These are phyloP conservation scores for Pachyuromys duprasi DNA, from an alignment of 2,797 vertebrate genomes.

Conservation along the genomic window DNA sequence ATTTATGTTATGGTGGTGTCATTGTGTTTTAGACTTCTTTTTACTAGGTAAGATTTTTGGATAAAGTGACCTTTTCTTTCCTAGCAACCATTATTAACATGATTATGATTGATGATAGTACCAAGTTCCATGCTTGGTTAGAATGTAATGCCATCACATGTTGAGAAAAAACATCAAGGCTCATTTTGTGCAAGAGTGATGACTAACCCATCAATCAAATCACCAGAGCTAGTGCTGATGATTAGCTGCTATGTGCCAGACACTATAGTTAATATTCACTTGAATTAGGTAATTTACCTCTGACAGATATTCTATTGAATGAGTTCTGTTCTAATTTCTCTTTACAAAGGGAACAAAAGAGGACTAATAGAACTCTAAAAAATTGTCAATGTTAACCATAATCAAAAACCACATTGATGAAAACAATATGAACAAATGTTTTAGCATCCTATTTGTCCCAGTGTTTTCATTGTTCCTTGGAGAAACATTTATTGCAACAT, in stretches of 20 bases:
- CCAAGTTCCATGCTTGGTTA: background rate
- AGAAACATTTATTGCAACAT: background rate
- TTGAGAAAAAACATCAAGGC: background rate
- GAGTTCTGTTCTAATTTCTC: constrained; percentile 8
- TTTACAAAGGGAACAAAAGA: constrained; percentile 19
- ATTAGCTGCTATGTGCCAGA: background rate
- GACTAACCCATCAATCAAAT: background rate
- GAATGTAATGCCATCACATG: background rate
- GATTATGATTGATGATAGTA: background rate
- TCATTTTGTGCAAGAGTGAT: background rate
- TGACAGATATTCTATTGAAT: constrained; percentile 13
- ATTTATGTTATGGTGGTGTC: background rate
- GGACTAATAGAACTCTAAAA: background rate
- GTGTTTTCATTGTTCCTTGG: background rate
- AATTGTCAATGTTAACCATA: background rate
- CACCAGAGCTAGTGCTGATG: background rate
- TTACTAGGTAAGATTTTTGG: background rate
- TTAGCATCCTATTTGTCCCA: background rate
- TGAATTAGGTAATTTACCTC: constrained; percentile 23
- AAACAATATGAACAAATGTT: constrained; percentile 3
- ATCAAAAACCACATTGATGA: background rate
- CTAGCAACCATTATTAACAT: background rate
- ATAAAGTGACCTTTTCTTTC: constrained; percentile 3
- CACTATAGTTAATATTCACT: background rate
- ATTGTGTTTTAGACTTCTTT: background rate